Percentiles rank a stretch among this genome's conserved stretches.
phyloP scores from a whole-genome alignment of 2,113 vertebrate genomes.

The Lampris incognitus region DNA sequence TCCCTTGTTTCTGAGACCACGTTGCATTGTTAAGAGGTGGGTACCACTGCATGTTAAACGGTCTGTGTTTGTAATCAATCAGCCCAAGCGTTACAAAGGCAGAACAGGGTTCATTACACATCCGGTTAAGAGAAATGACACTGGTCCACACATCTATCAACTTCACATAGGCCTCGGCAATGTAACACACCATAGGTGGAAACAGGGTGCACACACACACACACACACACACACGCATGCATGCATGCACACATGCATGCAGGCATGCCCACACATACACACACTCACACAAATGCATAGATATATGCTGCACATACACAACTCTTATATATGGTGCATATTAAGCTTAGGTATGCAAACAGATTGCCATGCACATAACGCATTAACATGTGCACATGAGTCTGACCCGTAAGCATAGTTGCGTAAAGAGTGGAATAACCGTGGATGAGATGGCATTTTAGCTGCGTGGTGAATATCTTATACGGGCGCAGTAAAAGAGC shows the following conservation, averaged over 20 bases:
- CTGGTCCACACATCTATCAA: conserved; percentile 67
- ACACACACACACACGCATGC: not conserved
- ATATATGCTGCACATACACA: not conserved
- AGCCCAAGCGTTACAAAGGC: conserved; percentile 68
- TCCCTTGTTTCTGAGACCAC: conserved; percentile 43
- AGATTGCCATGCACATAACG: not conserved
- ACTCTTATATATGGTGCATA: too few species aligned
- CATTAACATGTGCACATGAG: not conserved
- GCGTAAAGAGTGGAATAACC: conserved; percentile 41
- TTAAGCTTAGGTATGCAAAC: too few species aligned
- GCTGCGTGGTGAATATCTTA: conserved; percentile 39
- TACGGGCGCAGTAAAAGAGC: conserved; percentile 39
- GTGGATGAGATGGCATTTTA: conserved; percentile 44
- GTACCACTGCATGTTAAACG: conserved; percentile 63
- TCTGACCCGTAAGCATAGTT: conserved; percentile 60
- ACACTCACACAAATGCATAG: conserved; percentile 26
- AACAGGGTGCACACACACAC: conserved; percentile 7
- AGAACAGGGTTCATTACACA: conserved; percentile 75
- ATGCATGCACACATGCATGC: conserved; percentile 4
- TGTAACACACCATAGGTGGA: conserved; percentile 33
- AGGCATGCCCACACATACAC: conserved; percentile 21
- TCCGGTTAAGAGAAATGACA: conserved; percentile 61
- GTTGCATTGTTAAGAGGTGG: conserved; percentile 61
- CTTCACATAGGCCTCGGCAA: conserved; percentile 40
- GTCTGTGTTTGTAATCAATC: conserved; percentile 76